Conservation (phyloP, 2,888 invertebrate genomes). For the Sinohyriopsis cumingii region DNA sequence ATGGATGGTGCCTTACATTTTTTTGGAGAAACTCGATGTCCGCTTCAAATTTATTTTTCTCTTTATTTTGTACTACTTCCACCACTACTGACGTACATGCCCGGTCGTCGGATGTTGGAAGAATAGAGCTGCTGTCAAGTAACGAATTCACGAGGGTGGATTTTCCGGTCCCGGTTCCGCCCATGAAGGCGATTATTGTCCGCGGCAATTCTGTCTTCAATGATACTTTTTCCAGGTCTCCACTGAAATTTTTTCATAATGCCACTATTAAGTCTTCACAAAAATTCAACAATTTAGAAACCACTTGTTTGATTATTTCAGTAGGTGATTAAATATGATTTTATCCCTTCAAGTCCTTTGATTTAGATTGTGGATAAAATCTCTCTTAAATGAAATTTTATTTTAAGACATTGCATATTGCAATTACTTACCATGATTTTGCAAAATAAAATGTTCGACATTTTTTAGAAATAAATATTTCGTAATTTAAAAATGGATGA, state of each 20-base stretch:
- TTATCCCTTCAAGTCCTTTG: no score
- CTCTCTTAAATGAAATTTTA: no score
- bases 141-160: conserved; percentile 60
- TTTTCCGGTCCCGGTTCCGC: conserved; percentile 59
- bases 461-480: no score
- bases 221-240: conserved; percentile 32
- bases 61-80: conserved; percentile 46
- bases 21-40: conserved; percentile 55
- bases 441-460: no score
- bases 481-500: no score
- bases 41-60: conserved; percentile 44
- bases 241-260: conserved; percentile 17
- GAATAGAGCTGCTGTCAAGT: conserved; percentile 49
- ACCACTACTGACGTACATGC: conserved; percentile 63
- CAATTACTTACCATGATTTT: no score
- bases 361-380: no score
- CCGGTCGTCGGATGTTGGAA: conserved; percentile 59
- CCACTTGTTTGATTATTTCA: no score
- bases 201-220: conserved; percentile 36
- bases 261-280: no score
- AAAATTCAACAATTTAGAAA: no score
- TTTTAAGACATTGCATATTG: no score
- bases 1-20: conserved; percentile 30
- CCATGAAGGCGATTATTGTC: conserved; percentile 58
- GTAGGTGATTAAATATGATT: no score